Evolutionary conservation across 2,888 invertebrate genomes (phyloP).

Genomic region (Coelinius sp.): DNA sequence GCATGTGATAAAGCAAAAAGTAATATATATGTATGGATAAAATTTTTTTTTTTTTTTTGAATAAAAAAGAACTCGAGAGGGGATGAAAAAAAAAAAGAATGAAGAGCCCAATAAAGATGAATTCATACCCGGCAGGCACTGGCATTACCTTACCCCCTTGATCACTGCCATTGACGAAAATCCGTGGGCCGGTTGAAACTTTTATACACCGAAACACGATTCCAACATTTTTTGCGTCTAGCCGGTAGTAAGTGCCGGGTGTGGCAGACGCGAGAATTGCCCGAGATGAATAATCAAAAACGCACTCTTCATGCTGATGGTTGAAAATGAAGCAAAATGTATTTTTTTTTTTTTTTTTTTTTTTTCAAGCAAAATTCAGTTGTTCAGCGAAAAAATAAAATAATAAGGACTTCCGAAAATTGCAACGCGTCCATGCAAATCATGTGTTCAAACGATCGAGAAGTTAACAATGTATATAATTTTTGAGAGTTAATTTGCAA

Average conservation of each 20-base stretch:
- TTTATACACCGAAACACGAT: slow-evolving; percentile 60
- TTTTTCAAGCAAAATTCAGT: not conserved
- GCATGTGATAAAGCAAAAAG: slow-evolving; percentile 19
- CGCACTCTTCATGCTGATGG: slow-evolving; percentile 5
- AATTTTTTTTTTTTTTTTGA: not conserved
- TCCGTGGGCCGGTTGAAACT: slow-evolving; percentile 50
- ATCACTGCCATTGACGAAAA: slow-evolving; percentile 68
- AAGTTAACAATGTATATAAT: not conserved
- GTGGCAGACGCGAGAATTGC: slow-evolving; percentile 23
- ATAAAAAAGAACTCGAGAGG: not conserved
- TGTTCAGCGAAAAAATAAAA: slow-evolving; percentile 30
- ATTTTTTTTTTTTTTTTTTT: slow-evolving; percentile 26
- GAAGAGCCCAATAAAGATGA: slow-evolving; percentile 27
- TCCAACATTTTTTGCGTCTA: slow-evolving; percentile 70
- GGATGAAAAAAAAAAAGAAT: not conserved
- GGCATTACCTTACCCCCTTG: slow-evolving; percentile 64
- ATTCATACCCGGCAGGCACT: slow-evolving; percentile 60
- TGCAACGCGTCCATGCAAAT: slow-evolving; percentile 66
- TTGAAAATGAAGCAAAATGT: not conserved
- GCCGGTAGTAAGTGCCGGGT: slow-evolving; percentile 69
- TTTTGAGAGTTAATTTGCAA: not conserved
- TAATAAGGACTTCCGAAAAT: slow-evolving; percentile 56
- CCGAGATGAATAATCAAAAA: slow-evolving; percentile 35
- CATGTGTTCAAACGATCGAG: not conserved
- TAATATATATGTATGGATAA: slow-evolving; percentile 10